Percentiles rank a stretch among this genome's conserved stretches.
Conservation (phyloP, 92 coral and sea anemone genomes). For the Blastomussa wellsi region DNA sequence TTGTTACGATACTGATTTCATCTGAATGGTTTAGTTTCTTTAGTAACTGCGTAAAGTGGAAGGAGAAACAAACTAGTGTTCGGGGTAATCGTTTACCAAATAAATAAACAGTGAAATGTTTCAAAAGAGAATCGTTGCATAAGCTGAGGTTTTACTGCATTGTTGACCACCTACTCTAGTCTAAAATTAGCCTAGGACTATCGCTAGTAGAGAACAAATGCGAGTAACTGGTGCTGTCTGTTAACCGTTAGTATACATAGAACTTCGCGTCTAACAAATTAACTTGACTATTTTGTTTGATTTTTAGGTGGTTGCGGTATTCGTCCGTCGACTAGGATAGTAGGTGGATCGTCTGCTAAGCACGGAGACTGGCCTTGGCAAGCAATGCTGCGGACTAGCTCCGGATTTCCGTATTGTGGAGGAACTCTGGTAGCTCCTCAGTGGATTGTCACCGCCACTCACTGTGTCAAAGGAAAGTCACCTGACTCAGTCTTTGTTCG, state of each 20-base stretch:
- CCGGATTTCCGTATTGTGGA: conserved; percentile 55
- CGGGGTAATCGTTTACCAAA: not conserved
- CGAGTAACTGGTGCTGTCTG: too few relatives aligned
- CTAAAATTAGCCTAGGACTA: too few relatives aligned
- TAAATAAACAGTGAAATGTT: not conserved
- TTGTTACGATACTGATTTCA: too few relatives aligned
- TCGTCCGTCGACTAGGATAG: conserved; percentile 49
- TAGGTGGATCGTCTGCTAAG: conserved; percentile 48
- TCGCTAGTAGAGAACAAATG: too few relatives aligned
- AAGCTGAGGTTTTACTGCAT: not conserved
- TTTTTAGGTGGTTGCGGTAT: conserved; percentile 30
- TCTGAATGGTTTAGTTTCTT: too few relatives aligned
- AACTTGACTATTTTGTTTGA: not conserved
- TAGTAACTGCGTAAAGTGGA: not conserved
- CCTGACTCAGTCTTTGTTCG: conserved; percentile 37
- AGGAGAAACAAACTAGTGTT: not conserved
- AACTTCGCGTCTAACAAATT: not conserved
- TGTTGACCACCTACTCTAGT: not conserved
- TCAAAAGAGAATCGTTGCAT: not conserved
- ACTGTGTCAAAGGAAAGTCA: conserved; percentile 20
- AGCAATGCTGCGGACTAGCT: conserved; percentile 38
- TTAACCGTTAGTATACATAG: too few relatives aligned
- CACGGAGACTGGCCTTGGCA: conserved; percentile 72
- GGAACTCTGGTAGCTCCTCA: conserved; percentile 54
- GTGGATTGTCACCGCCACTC: conserved; percentile 62